Conservation (phyloP, 2,888 invertebrate genomes). For the Glyphotaelius pellucidus region DNA sequence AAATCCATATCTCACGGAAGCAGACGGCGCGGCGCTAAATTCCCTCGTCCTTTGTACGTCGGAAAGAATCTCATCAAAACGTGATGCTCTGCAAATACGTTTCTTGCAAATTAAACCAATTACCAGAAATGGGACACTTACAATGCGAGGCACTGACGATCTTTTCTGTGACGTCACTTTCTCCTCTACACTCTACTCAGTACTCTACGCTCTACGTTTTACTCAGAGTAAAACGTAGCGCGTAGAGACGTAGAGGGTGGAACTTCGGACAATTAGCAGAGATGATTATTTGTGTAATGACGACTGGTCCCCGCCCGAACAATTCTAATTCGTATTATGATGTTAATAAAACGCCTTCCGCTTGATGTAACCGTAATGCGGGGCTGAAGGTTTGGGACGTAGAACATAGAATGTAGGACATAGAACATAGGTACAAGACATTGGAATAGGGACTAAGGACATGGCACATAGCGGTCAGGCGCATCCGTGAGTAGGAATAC, state of each 20-base stretch:
- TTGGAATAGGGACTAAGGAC: constrained; percentile 16
- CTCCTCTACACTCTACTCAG: not conserved
- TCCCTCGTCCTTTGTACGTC: constrained; percentile 4
- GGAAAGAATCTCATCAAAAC: constrained; percentile 39
- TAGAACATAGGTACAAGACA: not conserved
- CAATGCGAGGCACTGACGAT: not conserved
- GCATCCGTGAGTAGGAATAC: constrained; percentile 24
- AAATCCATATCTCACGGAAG: constrained; percentile 7
- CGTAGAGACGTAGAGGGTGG: constrained; percentile 7
- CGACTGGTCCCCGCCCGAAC: constrained; percentile 56
- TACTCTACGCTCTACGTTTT: no score
- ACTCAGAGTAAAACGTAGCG: not conserved
- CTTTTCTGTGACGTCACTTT: not conserved
- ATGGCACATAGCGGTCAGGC: constrained; percentile 53
- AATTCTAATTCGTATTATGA: constrained; percentile 63
- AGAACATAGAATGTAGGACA: constrained; percentile 7
- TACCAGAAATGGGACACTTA: constrained; percentile 14
- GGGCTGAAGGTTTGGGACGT: constrained; percentile 7
- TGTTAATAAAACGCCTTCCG: constrained; percentile 63
- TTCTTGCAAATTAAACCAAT: constrained; percentile 42
- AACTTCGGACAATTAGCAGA: constrained; percentile 57
- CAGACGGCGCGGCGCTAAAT: constrained; percentile 13
- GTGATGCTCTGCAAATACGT: constrained; percentile 27
- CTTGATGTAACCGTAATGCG: constrained; percentile 14
- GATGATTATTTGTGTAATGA: constrained; percentile 61